Base-by-base conservation (phyloP, 2,113 vertebrate species). In the Ovis canadensis region DNA sequence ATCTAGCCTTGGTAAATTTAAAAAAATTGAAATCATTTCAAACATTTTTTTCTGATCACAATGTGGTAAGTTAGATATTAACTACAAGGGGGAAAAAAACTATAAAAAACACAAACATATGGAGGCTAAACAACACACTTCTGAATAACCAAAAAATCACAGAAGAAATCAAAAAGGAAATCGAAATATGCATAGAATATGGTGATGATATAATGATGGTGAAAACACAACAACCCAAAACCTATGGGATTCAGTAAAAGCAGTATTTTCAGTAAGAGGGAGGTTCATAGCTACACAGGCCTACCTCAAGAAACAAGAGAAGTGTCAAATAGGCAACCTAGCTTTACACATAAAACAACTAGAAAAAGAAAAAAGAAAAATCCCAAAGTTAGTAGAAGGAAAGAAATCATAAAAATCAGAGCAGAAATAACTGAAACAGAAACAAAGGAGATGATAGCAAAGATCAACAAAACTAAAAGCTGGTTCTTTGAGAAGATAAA, bases 61-160 rank as follows among this genome's bases (percentile, higher is more conserved):
- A 23, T 71, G 19, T 10, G 0, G 67, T 71, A 23, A 71, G 19
- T 71, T 71, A 40, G 19, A 40, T 71, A 71, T 71, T n/a, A 71
- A 71, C n/a, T 71, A 40, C 5, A 0, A 10, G 9, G 31, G 31
- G 33, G 2, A 0, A 11, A 33, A 31, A 3, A 48, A 13, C 4
- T 71, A 36, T 71, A 71, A 71, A 71, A 67, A 71, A 6, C 67
- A 71, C 19, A 40, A 71, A 71, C n/a, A 23, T 71, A 40, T 40
- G 9, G 19, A 71, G n/a, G 33, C 9, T 36, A 36, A 71, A 71
- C 67, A 71, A 23, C 67, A 71, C 67, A 36, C 19, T 71, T 40
- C 67, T 71, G 67, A 40, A 40, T 40, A 71, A 71, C 19, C n/a
- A 71, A 71, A 40, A 40, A 10, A 36, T 12, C n/a, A 40, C 67